phyloP scores from a whole-genome alignment of 92 coral and sea anemone genomes.

The Hydrozoanthus gracilis region DNA sequence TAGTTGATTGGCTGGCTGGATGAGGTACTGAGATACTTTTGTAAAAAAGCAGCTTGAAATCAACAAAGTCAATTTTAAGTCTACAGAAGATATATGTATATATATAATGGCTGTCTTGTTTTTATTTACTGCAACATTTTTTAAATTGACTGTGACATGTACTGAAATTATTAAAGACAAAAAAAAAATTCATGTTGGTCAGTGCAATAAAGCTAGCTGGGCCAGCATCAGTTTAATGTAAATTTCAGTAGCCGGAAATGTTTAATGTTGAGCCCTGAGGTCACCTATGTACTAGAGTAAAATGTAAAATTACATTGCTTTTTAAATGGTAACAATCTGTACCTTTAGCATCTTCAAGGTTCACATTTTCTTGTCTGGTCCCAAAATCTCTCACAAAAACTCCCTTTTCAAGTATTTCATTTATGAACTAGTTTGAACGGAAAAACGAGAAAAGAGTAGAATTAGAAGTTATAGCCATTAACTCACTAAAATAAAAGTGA shows the following conservation, averaged over 20 bases:
- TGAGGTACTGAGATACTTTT: not conserved
- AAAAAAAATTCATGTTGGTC: no score
- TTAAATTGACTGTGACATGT: no score
- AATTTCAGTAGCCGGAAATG: no score
- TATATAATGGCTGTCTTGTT: no score
- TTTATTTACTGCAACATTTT: no score
- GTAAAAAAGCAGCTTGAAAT: not conserved
- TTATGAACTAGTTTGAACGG: conserved; percentile 11
- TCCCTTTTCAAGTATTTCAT: conserved; percentile 31
- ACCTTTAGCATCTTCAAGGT: conserved; percentile 41
- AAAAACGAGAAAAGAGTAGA: not conserved
- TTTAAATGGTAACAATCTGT: conserved; percentile 7
- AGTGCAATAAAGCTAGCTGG: no score
- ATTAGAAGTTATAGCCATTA: not conserved
- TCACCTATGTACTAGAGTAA: no score
- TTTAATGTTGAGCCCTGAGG: no score
- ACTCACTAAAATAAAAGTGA: not conserved
- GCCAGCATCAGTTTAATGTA: no score
- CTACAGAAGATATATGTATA: not conserved
- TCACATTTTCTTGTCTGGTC: conserved; percentile 26
- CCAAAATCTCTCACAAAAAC: conserved; percentile 50
- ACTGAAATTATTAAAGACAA: no score
- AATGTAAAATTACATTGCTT: no score
- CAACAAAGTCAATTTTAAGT: not conserved
- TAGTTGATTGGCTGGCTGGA: conserved; percentile 7